Percentiles rank a stretch among this genome's conserved stretches.
Evolutionary conservation across 2,888 invertebrate species (phyloP).

Genomic region (Nematopogon swammerdamellus): DNA sequence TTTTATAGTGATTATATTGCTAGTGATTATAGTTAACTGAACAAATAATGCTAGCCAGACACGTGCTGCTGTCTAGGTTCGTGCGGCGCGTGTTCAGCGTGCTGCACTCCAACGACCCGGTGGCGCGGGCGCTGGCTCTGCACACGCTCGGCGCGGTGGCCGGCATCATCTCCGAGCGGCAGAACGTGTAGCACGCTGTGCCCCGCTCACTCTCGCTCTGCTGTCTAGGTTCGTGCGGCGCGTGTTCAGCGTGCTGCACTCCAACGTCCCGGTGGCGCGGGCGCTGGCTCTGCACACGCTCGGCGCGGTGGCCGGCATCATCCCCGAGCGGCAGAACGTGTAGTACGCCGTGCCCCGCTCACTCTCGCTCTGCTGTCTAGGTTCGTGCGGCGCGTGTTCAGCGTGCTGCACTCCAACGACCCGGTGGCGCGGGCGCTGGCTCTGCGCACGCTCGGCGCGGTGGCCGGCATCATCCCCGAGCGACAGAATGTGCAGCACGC

Average conservation of each 20-base stretch:
- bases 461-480: constrained; percentile 91
- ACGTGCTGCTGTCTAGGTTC: no score
- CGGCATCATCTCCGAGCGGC: constrained; percentile 88
- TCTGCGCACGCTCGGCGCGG: constrained; percentile 83
- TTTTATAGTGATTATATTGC: no score
- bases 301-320: constrained; percentile 89
- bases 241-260: constrained; percentile 91
- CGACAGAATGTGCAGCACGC: constrained; percentile 94
- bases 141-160: constrained; percentile 90
- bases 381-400: constrained; percentile 79
- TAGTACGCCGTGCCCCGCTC: constrained; percentile 91
- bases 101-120: constrained; percentile 95
- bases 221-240: constrained; percentile 63
- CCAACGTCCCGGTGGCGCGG: constrained; percentile 94
- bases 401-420: constrained; percentile 96
- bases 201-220: no score
- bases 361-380: no score
- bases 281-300: constrained; percentile 85
- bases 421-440: constrained; percentile 92
- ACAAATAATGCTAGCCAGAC: no score
- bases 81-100: constrained; percentile 89
- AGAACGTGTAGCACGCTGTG: constrained; percentile 94
- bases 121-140: constrained; percentile 87
- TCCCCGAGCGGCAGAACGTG: constrained; percentile 90
- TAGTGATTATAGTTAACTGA: no score